Base-by-base conservation (phyloP, 53 echinoderm and acorn worm genomes). In the Paracentrotus lividus region DNA sequence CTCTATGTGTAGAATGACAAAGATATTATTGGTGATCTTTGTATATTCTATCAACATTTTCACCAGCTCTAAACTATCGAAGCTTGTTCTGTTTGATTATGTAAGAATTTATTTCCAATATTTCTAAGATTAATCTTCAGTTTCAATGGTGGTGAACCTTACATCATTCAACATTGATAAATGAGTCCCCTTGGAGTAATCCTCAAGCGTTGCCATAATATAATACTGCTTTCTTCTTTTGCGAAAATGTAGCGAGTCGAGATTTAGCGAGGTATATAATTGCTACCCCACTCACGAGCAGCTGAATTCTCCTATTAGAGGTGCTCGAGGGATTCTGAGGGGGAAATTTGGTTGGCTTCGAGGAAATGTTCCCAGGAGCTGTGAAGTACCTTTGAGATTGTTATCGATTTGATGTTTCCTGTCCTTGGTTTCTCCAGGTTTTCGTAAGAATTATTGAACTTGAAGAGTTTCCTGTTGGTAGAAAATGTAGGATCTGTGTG, bases 211-310 rank as follows among this genome's bases (percentile, higher is more conserved):
- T 40, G 36, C 40, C 4, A 1, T 5, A 18, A 40, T n/a, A n/a
- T 72, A 72, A 72, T 72, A 72, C 72, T 21, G 40, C 40, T 72
- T 72, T 72, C 72, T 72, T n/a, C n/a, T n/a, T n/a, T 26, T 38
- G 69, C 31, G 40, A 40, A 18, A 72, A 72, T 40, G 72, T 4
- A 72, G 8, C 18, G 72, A 72, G 32, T 34, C 36, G 5, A 38
- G 36, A 40, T 72, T 20, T 18, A 72, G 36, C 27, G 36, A 40
- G 72, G 72, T 72, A 72, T 18, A 72, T 72, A 72, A 72, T 72
- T 72, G 72, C 40, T 40, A 40, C 20, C 40, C 40, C 4, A 13
- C 72, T 72, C 40, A 16, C 18, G 72, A 72, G 72, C 72, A 72
- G 72, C 72, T 72, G 72, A 72, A 21, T 38, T 40, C 40, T 72